Conservation (phyloP, 2,113 vertebrate genomes). For the Oncorhynchus clarkii region DNA sequence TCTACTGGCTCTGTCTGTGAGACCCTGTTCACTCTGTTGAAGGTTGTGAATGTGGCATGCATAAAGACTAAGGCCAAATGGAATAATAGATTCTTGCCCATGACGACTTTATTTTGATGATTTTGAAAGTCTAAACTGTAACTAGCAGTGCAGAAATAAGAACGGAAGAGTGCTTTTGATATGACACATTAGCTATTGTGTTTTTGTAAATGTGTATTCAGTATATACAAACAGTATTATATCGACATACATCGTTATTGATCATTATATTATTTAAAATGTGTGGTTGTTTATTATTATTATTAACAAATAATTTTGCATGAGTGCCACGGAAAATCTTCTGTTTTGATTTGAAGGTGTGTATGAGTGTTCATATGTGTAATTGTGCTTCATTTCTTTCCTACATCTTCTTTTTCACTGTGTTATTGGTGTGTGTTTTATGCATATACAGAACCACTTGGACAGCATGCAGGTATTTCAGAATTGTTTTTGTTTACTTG, state of each 20-base stretch:
- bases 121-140: neutral
- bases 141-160: neutral
- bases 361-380: slow-evolving; percentile 57
- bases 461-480: slow-evolving; percentile 99
- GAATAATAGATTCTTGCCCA: neutral
- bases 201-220: slow-evolving; percentile 3
- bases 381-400: slow-evolving; percentile 76
- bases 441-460: slow-evolving; percentile 93
- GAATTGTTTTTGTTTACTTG: slow-evolving; percentile 54
- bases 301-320: slow-evolving; percentile 17
- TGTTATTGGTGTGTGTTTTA: slow-evolving; percentile 77
- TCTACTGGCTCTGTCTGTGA: slow-evolving; percentile 14
- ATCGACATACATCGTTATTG: neutral
- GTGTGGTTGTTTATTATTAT: slow-evolving; percentile 10
- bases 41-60: neutral
- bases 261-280: slow-evolving; percentile 5
- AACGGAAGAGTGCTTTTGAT: neutral
- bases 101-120: neutral
- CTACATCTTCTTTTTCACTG: slow-evolving; percentile 72
- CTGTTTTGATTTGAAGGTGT: slow-evolving; percentile 24
- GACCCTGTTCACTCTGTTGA: slow-evolving; percentile 11
- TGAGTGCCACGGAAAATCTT: slow-evolving; percentile 17
- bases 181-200: neutral
- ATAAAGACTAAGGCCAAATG: neutral
- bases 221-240: neutral